Base-by-base conservation (phyloP, 2,113 vertebrate species). In the Platanista minor region DNA sequence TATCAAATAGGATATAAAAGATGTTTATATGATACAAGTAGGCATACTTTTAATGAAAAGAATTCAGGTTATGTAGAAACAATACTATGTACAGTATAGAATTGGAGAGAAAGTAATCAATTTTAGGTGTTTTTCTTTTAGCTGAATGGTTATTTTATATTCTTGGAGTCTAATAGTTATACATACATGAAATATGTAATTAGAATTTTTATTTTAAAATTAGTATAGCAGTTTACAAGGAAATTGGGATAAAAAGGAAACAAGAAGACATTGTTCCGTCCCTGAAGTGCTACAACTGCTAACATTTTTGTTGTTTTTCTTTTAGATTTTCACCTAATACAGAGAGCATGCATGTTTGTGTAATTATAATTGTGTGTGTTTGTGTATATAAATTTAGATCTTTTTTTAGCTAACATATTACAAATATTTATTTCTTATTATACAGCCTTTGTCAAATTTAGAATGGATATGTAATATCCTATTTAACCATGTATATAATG, bases 171-270 rank as follows among this genome's bases (percentile, higher is more conserved):
- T 64, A 7, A 21, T 46, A 54, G 71, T 49, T 31, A 31, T 43
- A 41, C 15, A 2, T 43, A 49, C 9, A 15, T 69, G 23, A 90
- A 85, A 52, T 87, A 25, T 72, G n/a, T 49, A 43, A 87, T 59
- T 43, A 88, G 46, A 92, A 67, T 92, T 74, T 95, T 87, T 87
- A 43, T 90, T 67, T 64, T 57, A 86, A 86, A 81, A 87, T 87
- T 62, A 54, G n/a, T 21, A 27, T 62, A 95, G 18, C 54, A 43
- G 61, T 36, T 71, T 71, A 41, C 31, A 92, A 46, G 75, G 33
- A 57, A 74, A 75, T 59, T 74, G 67, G 31, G 36, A 23, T 66
- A 52, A 67, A 36, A 39, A 66, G 29, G 72, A 87, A 72, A 80
- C 23, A 84, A 59, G 36, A 36, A 46, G 43, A 69, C 46, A 14